A percentile compares a stretch with the other conserved stretches of the same genome.
Evolutionary conservation across 2,888 invertebrate genomes (phyloP).

Genomic region (Pasiphila rectangulata): DNA sequence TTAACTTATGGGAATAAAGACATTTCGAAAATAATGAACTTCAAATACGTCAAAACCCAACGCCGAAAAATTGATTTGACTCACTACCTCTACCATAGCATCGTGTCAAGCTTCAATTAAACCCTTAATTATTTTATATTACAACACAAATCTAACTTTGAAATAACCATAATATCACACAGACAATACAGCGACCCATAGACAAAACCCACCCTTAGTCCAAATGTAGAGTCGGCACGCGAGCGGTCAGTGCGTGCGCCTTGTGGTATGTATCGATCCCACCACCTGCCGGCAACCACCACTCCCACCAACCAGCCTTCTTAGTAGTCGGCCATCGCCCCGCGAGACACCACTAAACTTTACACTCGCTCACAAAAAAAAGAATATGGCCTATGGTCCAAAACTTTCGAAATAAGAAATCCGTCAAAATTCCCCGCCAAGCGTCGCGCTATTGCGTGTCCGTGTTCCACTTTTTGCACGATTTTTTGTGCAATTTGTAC

Average conservation of each 20-base stretch:
- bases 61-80: not conserved
- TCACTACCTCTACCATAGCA: not conserved
- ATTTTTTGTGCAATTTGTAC: constrained; percentile 23
- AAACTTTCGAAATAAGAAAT: constrained; percentile 34
- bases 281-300: constrained; percentile 67
- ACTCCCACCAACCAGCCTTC: constrained; percentile 65
- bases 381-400: constrained; percentile 30
- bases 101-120: not conserved
- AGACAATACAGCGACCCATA: constrained; percentile 35
- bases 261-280: constrained; percentile 73
- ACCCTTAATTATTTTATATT: not conserved
- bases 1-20: too few species aligned
- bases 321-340: constrained; percentile 74
- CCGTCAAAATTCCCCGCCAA: not conserved
- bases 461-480: constrained; percentile 13
- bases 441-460: constrained; percentile 32
- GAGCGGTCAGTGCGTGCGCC: constrained; percentile 77
- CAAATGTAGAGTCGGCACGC: constrained; percentile 62
- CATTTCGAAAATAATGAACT: too few species aligned
- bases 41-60: too few species aligned
- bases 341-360: constrained; percentile 57
- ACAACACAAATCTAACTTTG: not conserved
- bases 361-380: constrained; percentile 38
- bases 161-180: constrained; percentile 12
- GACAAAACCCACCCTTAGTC: constrained; percentile 48